A percentile compares a stretch with the other conserved stretches of the same genome.
These are phyloP conservation scores for Drosophila teissieri DNA, from an alignment of 1,140 invertebrate species.

Conservation along the genomic window DNA sequence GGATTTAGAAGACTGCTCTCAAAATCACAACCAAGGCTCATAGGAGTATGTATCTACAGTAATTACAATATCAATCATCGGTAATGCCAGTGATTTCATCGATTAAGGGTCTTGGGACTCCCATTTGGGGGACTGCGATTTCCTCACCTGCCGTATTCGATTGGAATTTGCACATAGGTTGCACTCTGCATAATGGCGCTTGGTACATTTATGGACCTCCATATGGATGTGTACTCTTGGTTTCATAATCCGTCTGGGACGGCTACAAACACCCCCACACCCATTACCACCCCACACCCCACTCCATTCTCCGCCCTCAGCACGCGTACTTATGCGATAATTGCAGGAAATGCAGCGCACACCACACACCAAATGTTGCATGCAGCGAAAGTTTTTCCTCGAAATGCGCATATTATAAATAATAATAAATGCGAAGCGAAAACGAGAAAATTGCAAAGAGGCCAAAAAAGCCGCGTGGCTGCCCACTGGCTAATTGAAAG, in stretches of 20 bases:
- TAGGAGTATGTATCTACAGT: too few relatives aligned
- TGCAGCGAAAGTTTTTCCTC: conserved; percentile 72
- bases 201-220: not conserved
- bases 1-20: too few relatives aligned
- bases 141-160: not conserved
- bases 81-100: not conserved
- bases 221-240: not conserved
- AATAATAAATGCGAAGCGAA: conserved; percentile 58
- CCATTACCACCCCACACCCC: too few relatives aligned
- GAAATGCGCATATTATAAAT: conserved; percentile 61
- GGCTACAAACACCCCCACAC: not conserved
- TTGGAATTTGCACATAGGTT: not conserved
- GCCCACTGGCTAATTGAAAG: conserved; percentile 73
- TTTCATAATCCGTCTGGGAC: conserved; percentile 2
- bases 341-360: conserved; percentile 58
- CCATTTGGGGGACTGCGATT: not conserved
- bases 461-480: conserved; percentile 32
- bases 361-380: conserved; percentile 32
- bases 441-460: conserved; percentile 52
- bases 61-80: not conserved
- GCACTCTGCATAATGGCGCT: conserved; percentile 10
- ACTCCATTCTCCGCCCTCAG: conserved; percentile 2
- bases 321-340: conserved; percentile 57
- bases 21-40: too few relatives aligned
- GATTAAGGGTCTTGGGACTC: not conserved